Evolutionary conservation across 2,888 invertebrate species (phyloP), one percentile per base, ranked within the genome.

Genomic region (Nudaria mundana): DNA sequence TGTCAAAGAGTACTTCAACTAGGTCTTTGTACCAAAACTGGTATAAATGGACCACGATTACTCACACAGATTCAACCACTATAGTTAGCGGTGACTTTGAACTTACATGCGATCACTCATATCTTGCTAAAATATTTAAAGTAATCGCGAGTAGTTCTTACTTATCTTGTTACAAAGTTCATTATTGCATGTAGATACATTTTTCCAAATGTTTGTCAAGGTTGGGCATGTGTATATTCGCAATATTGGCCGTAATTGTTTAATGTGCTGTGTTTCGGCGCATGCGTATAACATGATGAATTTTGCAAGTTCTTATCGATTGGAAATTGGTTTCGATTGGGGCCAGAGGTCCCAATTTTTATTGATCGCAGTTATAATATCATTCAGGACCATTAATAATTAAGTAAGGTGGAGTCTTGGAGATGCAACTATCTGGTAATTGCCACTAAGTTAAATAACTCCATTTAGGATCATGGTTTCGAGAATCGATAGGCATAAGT

Each of bases 171-270:
- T 3, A 5, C 49, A 54, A 46, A 38, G 46, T 47, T 20, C 30
- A 41, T 8, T 40, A 29, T 56, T 20, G 44, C 23, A 14, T 30
- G 20, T 5, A 0, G 18, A 23, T 14, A 20, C 23, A 28, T 24
- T 50, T 40, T 37, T 12, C 30, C 20, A 23, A 14, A 20, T 44
- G 45, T 44, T 33, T 44, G 20, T 40, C 32, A 40, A 38, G 25
- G 28, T 28, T 56, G 44, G 54, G 16, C 29, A 34, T 13, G 35
- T 29, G 29, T 30, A 30, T 38, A 15, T 48, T 52, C 60, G 62
- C 63, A 62, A 76, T 74, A 84, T 81, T 81, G 81, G 66, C 59
- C 69, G 76, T 81, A 82, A 84, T 84, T 81, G 79, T 68, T 76
- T 75, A 76, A 77, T 79, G 65, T 74, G 63, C 47, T 38, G 37